Evolutionary conservation across 2,113 vertebrate species (phyloP).

Genomic region (Indri indri): DNA sequence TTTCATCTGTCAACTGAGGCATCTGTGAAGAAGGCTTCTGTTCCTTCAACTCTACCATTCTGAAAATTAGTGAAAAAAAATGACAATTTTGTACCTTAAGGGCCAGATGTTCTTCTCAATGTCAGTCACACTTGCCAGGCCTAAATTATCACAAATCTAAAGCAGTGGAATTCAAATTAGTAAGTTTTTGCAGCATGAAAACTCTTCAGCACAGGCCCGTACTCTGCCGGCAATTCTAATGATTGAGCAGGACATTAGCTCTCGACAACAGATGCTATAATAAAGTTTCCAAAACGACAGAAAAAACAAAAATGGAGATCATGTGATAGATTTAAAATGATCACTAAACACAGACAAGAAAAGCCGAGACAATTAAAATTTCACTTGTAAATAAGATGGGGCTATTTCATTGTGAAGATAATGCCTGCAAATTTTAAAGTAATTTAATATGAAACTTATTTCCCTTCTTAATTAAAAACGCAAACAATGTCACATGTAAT

Average conservation of each 20-base stretch:
- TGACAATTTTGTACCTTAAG: constrained; percentile 27
- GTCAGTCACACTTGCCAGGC: background rate
- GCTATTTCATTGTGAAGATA: constrained; percentile 37
- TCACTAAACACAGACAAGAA: background rate
- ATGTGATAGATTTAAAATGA: background rate
- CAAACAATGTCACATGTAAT: constrained; percentile 39
- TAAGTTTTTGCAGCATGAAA: constrained; percentile 11
- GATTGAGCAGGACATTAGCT: background rate
- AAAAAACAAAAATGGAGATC: background rate
- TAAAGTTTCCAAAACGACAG: background rate
- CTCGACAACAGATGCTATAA: background rate
- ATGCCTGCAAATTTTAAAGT: constrained; percentile 36
- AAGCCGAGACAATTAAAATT: constrained; percentile 36
- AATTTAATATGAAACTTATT: constrained; percentile 49
- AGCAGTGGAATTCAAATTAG: background rate
- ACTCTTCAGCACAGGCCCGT: background rate
- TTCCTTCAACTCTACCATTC: background rate
- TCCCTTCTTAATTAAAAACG: constrained; percentile 56
- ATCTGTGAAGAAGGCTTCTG: background rate
- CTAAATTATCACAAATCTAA: constrained; percentile 37
- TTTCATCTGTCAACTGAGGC: background rate
- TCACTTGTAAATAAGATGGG: constrained; percentile 50
- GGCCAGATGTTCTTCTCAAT: background rate
- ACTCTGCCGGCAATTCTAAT: background rate
- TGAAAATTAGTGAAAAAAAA: constrained; percentile 6